phyloP scores from a whole-genome alignment of 2,797 vertebrate species.

The Champsocephalus esox region DNA sequence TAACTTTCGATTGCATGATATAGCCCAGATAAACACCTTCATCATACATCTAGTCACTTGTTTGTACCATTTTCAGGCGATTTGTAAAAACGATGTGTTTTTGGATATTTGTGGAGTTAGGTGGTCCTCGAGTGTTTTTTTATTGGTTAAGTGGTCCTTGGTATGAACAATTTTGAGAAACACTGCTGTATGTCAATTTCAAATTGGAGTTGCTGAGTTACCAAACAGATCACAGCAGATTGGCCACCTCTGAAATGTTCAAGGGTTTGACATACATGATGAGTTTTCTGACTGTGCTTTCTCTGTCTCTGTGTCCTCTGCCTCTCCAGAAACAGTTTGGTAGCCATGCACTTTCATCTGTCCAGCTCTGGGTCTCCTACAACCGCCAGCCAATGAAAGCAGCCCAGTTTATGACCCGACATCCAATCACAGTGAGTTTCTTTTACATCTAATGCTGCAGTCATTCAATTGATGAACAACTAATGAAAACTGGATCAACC shows the following conservation, averaged over 20 bases:
- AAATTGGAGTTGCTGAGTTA: background rate
- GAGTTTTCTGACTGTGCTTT: slow-evolving; percentile 12
- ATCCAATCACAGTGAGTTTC: slow-evolving; percentile 93
- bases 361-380: slow-evolving; percentile 99
- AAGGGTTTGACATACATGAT: slow-evolving; percentile 4
- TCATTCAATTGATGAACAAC: background rate
- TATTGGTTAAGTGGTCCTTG: no score
- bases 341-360: slow-evolving; percentile 84
- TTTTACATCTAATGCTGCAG: background rate
- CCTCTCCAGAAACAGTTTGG: slow-evolving; percentile 85
- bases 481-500: background rate
- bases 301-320: slow-evolving; percentile 36
- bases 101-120: no score
- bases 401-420: slow-evolving; percentile 96
- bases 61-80: no score
- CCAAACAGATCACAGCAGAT: background rate
- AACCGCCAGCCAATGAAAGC: slow-evolving; percentile 95
- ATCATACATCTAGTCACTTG: no score
- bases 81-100: no score
- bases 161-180: no score
- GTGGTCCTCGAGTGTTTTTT: no score
- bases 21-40: no score
- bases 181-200: background rate
- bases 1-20: no score
- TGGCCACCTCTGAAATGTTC: background rate